A percentile compares a stretch with the other conserved stretches of the same genome.
Evolutionary conservation across 2,888 invertebrate species (phyloP).

Genomic region (Limenitis camilla): DNA sequence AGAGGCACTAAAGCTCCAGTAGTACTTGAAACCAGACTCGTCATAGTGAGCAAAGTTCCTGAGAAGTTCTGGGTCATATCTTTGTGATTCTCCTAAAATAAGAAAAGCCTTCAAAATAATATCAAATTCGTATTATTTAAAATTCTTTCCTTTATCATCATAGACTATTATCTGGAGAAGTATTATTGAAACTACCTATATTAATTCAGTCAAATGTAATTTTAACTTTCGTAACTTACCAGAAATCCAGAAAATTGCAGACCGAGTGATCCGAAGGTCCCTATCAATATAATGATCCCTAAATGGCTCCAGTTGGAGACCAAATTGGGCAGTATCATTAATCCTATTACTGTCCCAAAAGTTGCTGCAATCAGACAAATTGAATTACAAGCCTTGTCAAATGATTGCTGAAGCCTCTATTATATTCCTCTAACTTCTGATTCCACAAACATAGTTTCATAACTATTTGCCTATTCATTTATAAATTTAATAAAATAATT

Average conservation of each 20-base stretch:
- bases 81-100: constrained; percentile 44
- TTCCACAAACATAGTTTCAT: too few relatives aligned
- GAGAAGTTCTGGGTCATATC: constrained; percentile 55
- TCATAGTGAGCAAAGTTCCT: constrained; percentile 42
- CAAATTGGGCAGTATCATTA: constrained; percentile 41
- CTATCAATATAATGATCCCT: constrained; percentile 35
- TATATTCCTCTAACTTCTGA: too few relatives aligned
- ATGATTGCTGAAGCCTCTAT: too few relatives aligned
- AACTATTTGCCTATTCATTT: too few relatives aligned
- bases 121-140: too few relatives aligned
- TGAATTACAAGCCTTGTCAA: neutral
- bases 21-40: constrained; percentile 41
- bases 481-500: too few relatives aligned
- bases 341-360: constrained; percentile 40
- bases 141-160: neutral
- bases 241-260: constrained; percentile 57
- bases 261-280: constrained; percentile 40
- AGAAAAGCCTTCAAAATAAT: neutral
- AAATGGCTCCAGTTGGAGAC: constrained; percentile 32
- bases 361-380: constrained; percentile 37
- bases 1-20: constrained; percentile 44
- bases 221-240: constrained; percentile 34
- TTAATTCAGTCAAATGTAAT: neutral
- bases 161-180: neutral
- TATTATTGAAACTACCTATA: neutral